A percentile compares a stretch with the other conserved stretches of the same genome.
These are phyloP conservation scores for Psilopogon haemacephalus DNA, from an alignment of 2,113 vertebrate genomes.

Conservation along the genomic window DNA sequence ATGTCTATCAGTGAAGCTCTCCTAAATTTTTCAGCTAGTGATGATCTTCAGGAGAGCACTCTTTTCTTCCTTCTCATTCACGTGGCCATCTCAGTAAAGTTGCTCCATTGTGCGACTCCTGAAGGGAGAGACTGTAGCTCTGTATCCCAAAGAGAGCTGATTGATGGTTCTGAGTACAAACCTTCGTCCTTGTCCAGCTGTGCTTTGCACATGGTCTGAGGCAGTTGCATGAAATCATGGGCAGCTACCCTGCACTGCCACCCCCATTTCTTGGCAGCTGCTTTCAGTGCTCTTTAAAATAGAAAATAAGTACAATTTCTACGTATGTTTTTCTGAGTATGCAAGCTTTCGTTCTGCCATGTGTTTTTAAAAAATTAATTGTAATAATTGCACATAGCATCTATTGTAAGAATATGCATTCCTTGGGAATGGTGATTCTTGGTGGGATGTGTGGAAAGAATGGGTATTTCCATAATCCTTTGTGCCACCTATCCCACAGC, in stretches of 20 bases:
- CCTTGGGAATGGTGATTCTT: not conserved
- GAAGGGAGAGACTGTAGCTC: not conserved
- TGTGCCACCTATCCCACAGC: not conserved
- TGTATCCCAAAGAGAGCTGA: not conserved
- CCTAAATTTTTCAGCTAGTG: not conserved
- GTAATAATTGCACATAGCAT: not conserved
- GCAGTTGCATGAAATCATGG: not conserved
- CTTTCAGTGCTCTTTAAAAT: not conserved
- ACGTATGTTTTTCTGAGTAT: not conserved
- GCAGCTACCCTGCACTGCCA: not conserved
- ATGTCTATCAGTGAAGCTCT: not conserved
- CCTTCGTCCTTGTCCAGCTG: not conserved
- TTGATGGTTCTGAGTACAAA: not conserved
- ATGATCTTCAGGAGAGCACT: not conserved
- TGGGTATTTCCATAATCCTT: not conserved
- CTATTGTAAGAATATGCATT: not conserved
- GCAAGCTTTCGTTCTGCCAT: not conserved
- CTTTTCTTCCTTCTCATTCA: accelerated
- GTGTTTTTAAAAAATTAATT: not conserved
- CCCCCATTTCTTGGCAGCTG: not conserved
- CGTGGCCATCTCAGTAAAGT: not conserved
- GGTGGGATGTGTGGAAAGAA: not conserved
- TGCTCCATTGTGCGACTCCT: conserved; percentile 9
- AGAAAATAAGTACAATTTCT: not conserved
- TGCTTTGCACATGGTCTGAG: not conserved